A percentile compares a stretch with the other conserved stretches of the same genome.
phyloP scores from a whole-genome alignment of 2,797 vertebrate species.

The Xyrichtys novacula region DNA sequence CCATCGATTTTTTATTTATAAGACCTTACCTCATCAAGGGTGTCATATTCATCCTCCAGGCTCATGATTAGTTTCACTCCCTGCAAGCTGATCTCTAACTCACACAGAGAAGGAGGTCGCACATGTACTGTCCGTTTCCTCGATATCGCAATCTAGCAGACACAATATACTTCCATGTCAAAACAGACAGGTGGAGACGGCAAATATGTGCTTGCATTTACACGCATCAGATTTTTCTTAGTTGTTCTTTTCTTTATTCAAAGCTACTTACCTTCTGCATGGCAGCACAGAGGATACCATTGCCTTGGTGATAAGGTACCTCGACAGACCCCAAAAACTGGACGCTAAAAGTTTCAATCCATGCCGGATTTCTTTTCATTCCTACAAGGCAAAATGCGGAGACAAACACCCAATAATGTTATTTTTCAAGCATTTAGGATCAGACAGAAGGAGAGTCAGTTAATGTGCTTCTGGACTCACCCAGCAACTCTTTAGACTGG shows the following conservation, averaged over 20 bases:
- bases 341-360: conserved; percentile 94
- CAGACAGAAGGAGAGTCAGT: not conserved
- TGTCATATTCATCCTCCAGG: conserved; percentile 88
- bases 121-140: conserved; percentile 95
- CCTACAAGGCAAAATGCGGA: conserved; percentile 71
- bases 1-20: not conserved
- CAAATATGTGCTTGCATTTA: not conserved
- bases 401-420: conserved; percentile 15
- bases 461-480: conserved; percentile 72
- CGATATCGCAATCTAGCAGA: conserved; percentile 91
- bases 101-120: conserved; percentile 93
- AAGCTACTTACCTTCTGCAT: conserved; percentile 93
- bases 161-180: conserved; percentile 3
- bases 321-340: conserved; percentile 98
- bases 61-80: conserved; percentile 95
- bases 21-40: conserved; percentile 85
- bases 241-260: not conserved
- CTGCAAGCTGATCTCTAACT: conserved; percentile 94
- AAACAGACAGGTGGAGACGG: not conserved
- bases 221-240: not conserved
- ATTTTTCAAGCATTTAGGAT: not conserved
- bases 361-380: conserved; percentile 92
- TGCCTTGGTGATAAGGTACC: conserved; percentile 97
- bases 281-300: conserved; percentile 95
- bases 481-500: conserved; percentile 88